Percentiles rank a stretch among this genome's conserved stretches.
Evolutionary conservation across 2,888 invertebrate species (phyloP).

Genomic region (Eledona agricola): DNA sequence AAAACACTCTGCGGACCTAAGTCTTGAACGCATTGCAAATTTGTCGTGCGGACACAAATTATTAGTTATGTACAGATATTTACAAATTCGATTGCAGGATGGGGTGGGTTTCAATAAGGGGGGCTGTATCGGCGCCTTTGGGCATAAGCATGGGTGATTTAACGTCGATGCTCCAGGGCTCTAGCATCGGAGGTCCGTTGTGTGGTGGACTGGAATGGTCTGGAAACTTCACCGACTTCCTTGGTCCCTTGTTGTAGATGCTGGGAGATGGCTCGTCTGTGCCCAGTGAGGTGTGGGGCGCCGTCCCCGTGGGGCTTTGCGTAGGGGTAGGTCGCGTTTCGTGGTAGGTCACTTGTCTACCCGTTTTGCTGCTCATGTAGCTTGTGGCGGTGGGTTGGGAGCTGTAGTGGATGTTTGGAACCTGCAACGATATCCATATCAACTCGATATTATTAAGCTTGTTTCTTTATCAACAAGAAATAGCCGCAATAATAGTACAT

Average conservation of each 20-base stretch:
- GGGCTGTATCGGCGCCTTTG: slow-evolving; percentile 50
- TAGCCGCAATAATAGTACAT: too few relatives aligned
- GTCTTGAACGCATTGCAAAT: too few relatives aligned
- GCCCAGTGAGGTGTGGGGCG: slow-evolving; percentile 60
- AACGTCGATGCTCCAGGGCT: slow-evolving; percentile 58
- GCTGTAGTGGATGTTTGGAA: slow-evolving; percentile 66
- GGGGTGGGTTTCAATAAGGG: slow-evolving; percentile 47
- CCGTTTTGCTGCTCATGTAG: slow-evolving; percentile 64
- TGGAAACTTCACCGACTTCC: slow-evolving; percentile 78
- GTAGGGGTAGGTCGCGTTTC: slow-evolving; percentile 66
- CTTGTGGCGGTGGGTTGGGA: slow-evolving; percentile 67
- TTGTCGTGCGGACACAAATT: too few relatives aligned
- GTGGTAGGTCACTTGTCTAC: slow-evolving; percentile 64
- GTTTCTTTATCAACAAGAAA: slow-evolving; percentile 1
- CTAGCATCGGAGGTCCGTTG: slow-evolving; percentile 54
- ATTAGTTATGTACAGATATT: slow-evolving; percentile 27
- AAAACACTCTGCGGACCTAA: slow-evolving; percentile 29
- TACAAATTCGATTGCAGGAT: slow-evolving; percentile 37
- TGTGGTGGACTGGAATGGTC: slow-evolving; percentile 58
- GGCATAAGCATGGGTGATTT: slow-evolving; percentile 48
- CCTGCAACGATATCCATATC: slow-evolving; percentile 52
- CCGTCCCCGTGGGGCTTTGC: slow-evolving; percentile 62
- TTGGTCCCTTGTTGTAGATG: slow-evolving; percentile 62
- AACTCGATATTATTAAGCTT: not conserved
- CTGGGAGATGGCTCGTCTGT: slow-evolving; percentile 62